Evolutionary conservation across 2,797 vertebrate species (phyloP).

Genomic region (Enteromius paludinosus): DNA sequence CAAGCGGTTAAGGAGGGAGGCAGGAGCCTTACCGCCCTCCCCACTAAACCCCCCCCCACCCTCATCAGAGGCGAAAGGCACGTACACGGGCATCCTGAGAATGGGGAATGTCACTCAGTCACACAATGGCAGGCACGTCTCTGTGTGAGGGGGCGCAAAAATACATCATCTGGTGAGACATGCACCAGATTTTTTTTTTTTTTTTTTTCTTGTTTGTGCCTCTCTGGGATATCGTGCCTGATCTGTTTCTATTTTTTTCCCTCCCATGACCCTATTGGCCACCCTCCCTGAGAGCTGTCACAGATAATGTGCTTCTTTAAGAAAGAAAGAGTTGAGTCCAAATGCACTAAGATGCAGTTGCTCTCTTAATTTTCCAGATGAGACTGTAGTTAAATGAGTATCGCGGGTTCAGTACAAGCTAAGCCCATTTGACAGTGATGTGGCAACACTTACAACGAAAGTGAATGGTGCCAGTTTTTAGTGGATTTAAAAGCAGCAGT

Average conservation of each 20-base stretch:
- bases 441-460: not conserved
- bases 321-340: conserved; percentile 39
- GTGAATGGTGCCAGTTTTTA: not conserved
- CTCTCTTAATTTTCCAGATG: conserved; percentile 40
- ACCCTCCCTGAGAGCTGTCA: conserved; percentile 53
- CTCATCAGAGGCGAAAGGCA: conserved; percentile 62
- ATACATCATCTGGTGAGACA: conserved; percentile 67
- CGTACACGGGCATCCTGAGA: conserved; percentile 71
- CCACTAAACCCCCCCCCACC: conserved; percentile 44
- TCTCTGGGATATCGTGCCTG: conserved; percentile 63
- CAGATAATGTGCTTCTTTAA: conserved; percentile 56
- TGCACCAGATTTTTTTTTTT: conserved; percentile 59
- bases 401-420: not conserved
- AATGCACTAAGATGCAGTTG: conserved; percentile 43
- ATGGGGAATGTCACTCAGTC: conserved; percentile 72
- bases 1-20: conserved; percentile 75
- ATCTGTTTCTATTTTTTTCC: conserved; percentile 54
- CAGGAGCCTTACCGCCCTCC: conserved; percentile 31
- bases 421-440: not conserved
- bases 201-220: not conserved
- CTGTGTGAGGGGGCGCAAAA: conserved; percentile 64
- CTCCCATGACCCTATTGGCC: conserved; percentile 56
- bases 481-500: not conserved
- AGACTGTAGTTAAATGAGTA: conserved; percentile 33
- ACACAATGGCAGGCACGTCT: conserved; percentile 66